Evolutionary conservation across 2,888 invertebrate genomes (phyloP), one percentile per base, ranked within the genome.

Genomic region (Epinotia bilunana): DNA sequence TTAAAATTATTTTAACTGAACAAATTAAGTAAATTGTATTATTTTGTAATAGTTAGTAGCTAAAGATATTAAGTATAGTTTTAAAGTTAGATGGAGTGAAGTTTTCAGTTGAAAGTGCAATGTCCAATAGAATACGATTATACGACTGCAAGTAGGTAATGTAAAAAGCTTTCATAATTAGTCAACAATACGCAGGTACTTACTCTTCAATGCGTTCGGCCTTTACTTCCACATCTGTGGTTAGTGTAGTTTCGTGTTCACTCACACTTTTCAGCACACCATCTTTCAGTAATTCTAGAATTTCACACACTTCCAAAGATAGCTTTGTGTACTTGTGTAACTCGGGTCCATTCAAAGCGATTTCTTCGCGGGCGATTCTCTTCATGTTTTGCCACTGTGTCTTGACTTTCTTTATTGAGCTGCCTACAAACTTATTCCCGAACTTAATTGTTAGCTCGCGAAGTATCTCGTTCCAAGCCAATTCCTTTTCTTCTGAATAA

Each of bases 361-460:
- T 88, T 80, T 94, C 94, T 78, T 93, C 92, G 3, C 93, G 91
- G 11, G 94, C 93, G 67, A 93, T 90, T 18, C 93, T 88, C 81
- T 93, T 94, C 93, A 94, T 94, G 77, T 94, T 94, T 79, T 94
- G 94, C 94, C 94, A 94, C 79, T 94, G 93, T 4, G 93, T 93
- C 80, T 94, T 94, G 57, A 94, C 90, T 83, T 94, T 94, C 78
- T 93, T 94, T 39, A 89, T 90, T 20, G 92, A 90, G 78, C 88
- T 92, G 16, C 84, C 88, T 61, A 83, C 83, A 81, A 94, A 94
- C 79, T 94, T 94, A 72, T 82, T 85, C 4, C 94, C 93, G 70
- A 91, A 94, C 78, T 86, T 90, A n/a, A 79, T 73, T 1, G 86
- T 83, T 71, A 94, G 81, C 75, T 89, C 87, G 28, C 82, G 82